A percentile compares a stretch with the other conserved stretches of the same genome.
Evolutionary conservation across 2,888 invertebrate species (phyloP).

Genomic region (Anoplius nigerrimus): DNA sequence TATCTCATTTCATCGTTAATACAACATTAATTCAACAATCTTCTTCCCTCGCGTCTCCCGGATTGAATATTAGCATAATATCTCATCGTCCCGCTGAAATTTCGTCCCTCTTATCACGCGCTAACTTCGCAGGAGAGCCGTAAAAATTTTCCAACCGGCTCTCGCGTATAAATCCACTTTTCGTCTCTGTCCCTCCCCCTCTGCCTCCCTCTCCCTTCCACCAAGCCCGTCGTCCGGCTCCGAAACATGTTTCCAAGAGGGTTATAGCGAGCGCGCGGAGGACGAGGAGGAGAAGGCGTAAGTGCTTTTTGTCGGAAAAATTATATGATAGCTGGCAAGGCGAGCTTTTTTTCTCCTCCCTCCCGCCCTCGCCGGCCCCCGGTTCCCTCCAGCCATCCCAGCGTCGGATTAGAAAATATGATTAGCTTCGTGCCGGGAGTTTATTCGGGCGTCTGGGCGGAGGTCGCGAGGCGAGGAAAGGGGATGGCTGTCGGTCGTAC

Average conservation of each 20-base stretch:
- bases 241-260: slow-evolving; percentile 64
- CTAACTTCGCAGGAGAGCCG: slow-evolving; percentile 8
- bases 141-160: slow-evolving; percentile 58
- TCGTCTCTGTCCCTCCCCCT: slow-evolving; percentile 47
- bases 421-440: slow-evolving; percentile 69
- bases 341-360: slow-evolving; percentile 55
- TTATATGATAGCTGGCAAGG: slow-evolving; percentile 70
- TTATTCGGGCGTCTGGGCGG: slow-evolving; percentile 53
- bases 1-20: too few relatives aligned
- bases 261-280: slow-evolving; percentile 43
- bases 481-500: slow-evolving; percentile 55
- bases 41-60: too few relatives aligned
- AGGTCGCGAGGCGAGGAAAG: slow-evolving; percentile 37
- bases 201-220: slow-evolving; percentile 44
- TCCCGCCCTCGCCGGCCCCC: slow-evolving; percentile 29
- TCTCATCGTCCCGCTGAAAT: too few relatives aligned
- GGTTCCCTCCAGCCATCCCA: slow-evolving; percentile 59
- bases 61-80: too few relatives aligned
- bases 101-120: neutral
- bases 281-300: slow-evolving; percentile 57
- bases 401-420: slow-evolving; percentile 72
- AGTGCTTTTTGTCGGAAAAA: slow-evolving; percentile 74
- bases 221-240: slow-evolving; percentile 43
- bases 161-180: slow-evolving; percentile 66
- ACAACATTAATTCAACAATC: too few relatives aligned